A percentile compares a stretch with the other conserved stretches of the same genome.
phyloP scores from a whole-genome alignment of 2,113 vertebrate species.

The Vidua macroura region DNA sequence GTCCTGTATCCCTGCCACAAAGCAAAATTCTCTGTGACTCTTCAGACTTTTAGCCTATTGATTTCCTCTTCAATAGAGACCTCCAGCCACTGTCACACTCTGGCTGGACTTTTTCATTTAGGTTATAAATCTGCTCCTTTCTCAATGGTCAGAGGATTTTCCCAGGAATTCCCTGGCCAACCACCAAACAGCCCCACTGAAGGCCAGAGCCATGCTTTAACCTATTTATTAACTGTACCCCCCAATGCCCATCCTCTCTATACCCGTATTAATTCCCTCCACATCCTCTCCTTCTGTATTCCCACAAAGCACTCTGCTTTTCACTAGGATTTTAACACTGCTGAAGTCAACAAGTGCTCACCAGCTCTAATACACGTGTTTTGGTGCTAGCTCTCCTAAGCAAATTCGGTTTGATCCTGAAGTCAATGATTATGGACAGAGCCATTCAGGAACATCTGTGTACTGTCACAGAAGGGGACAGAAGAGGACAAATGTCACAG shows the following conservation, averaged over 20 bases:
- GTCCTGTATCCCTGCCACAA: neutral
- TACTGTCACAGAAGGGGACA: neutral
- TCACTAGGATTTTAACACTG: neutral
- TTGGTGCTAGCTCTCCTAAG: neutral
- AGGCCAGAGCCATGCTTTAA: neutral
- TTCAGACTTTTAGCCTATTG: neutral
- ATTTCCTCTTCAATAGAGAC: neutral
- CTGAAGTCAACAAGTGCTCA: neutral
- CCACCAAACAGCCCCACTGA: neutral
- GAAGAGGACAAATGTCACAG: too few relatives aligned
- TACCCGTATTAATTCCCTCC: fast-evolving
- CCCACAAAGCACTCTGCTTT: neutral
- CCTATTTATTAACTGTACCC: too few relatives aligned
- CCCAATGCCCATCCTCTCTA: neutral
- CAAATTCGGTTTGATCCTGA: neutral
- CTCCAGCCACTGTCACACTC: neutral
- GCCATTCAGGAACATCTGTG: neutral
- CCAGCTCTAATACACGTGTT: fast-evolving
- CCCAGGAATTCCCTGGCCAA: neutral
- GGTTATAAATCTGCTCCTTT: neutral
- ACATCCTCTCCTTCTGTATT: neutral
- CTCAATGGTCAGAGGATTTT: neutral
- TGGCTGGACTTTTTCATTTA: neutral
- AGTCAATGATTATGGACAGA: neutral
- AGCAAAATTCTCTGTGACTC: neutral